Evolutionary conservation across 2,113 vertebrate species (phyloP).

Genomic region (Gymnocephalus cernua): DNA sequence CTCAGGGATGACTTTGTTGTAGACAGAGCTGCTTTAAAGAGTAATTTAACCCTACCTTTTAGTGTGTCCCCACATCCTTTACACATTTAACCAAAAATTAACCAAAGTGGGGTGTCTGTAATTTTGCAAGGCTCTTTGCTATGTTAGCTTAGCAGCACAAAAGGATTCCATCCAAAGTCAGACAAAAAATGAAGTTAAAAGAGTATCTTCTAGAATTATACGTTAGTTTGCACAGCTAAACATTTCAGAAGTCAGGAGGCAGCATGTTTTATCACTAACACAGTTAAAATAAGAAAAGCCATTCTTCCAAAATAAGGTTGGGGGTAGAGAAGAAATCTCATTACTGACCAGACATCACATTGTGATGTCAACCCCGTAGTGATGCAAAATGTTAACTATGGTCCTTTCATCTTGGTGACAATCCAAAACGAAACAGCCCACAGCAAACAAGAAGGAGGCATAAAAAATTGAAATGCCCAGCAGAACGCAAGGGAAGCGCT

Average conservation of each 20-base stretch:
- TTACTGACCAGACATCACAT: not conserved
- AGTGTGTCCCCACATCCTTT: not conserved
- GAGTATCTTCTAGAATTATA: not conserved
- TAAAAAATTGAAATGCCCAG: not conserved
- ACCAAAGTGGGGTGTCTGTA: not conserved
- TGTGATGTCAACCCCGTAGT: not conserved
- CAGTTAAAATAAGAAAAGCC: not conserved
- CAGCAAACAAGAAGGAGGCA: constrained; percentile 16
- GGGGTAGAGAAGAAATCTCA: not conserved
- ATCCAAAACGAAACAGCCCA: not conserved
- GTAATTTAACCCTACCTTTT: constrained; percentile 5
- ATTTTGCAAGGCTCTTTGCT: not conserved
- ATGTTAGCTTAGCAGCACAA: not conserved
- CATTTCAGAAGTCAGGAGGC: not conserved
- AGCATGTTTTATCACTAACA: not conserved
- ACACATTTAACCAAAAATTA: not conserved
- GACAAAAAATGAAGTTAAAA: not conserved
- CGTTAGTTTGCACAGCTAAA: not conserved
- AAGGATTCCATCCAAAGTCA: not conserved
- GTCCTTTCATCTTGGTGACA: not conserved
- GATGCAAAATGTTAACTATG: not conserved
- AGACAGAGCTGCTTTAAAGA: constrained; percentile 11
- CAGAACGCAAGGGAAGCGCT: not conserved
- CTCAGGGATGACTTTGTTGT: not conserved
- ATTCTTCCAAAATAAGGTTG: not conserved